Evolutionary conservation across 1,140 invertebrate genomes (phyloP), one percentile per base, ranked within the genome.

Genomic region (Drosophila suzukii): DNA sequence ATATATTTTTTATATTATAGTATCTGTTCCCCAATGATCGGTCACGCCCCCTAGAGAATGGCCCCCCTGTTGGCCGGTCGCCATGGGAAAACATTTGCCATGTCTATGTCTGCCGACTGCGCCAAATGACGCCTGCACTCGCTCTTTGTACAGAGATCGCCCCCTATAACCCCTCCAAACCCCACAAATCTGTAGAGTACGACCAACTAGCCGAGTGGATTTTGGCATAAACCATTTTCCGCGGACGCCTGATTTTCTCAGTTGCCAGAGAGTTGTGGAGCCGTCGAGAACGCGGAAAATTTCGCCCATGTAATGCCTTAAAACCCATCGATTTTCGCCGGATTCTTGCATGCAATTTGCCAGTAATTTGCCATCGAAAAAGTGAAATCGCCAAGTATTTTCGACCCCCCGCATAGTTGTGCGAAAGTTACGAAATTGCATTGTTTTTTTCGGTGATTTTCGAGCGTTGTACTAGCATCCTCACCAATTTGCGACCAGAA

Each of bases 201-300:
- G 61, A 78, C 53, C 61, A 76, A 62, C 61, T 32, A 66, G 61
- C 36, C 65, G 65, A 68, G 54, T 53, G 51, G 50, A 73, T 79
- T 88, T 83, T 83, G 82, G 75, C 79, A 71, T 73, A 88, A 88
- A 83, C 76, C 71, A 86, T 88, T 79, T 88, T 86, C 78, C 83
- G 75, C 83, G 83, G 83, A 83, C 84, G 84, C 79, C 83, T 86
- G 83, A 83, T 71, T 57, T 78, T 68, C 68, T 88, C 84, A 88
- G 84, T 88, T 74, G 76, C 61, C 78, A 70, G 73, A 71, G 73
- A 75, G 47, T 79, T 75, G 84, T 81, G 80, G 74, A 88, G 85
- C 84, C 56, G 72, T 84, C 84, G 77, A 65, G 80, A 72, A 63
- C 83, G 72, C 79, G 80, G 44, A 88, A 68, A 49, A 54, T n/a